These are phyloP conservation scores for Prosopocoilus inquinatus DNA, from an alignment of 2,888 invertebrate species.

Conservation along the genomic window DNA sequence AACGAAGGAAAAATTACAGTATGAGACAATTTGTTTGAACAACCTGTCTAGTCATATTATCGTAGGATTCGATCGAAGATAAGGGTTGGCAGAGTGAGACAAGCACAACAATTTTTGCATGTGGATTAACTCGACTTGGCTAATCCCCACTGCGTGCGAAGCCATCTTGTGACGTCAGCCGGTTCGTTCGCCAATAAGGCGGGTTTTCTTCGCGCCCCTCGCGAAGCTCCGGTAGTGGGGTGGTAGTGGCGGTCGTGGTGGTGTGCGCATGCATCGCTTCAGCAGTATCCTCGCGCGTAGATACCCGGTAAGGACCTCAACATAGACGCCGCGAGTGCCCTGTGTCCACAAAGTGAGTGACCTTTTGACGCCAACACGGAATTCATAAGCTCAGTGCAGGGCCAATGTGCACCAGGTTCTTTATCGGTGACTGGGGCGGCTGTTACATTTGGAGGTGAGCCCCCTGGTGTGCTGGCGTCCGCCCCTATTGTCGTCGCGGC, in stretches of 20 bases:
- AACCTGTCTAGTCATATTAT: constrained; percentile 9
- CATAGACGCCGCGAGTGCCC: constrained; percentile 38
- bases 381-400: constrained; percentile 43
- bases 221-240: constrained; percentile 14
- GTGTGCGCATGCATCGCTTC: constrained; percentile 31
- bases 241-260: constrained; percentile 23
- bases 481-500: constrained; percentile 40
- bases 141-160: constrained; percentile 32
- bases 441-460: constrained; percentile 45
- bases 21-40: constrained; percentile 8
- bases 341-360: constrained; percentile 9
- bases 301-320: constrained; percentile 24
- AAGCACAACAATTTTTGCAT: constrained; percentile 26
- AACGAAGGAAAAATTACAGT: too few species aligned
- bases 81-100: not conserved
- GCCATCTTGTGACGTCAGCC: constrained; percentile 48
- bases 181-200: constrained; percentile 34
- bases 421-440: constrained; percentile 33
- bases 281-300: constrained; percentile 34
- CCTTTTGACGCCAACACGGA: constrained; percentile 40
- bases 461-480: constrained; percentile 40
- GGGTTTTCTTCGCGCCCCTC: constrained; percentile 20
- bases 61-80: not conserved
- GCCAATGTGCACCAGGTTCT: constrained; percentile 47
- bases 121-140: constrained; percentile 26